Conservation (phyloP, 2,113 vertebrate species). For the Thamnaconus septentrionalis region DNA sequence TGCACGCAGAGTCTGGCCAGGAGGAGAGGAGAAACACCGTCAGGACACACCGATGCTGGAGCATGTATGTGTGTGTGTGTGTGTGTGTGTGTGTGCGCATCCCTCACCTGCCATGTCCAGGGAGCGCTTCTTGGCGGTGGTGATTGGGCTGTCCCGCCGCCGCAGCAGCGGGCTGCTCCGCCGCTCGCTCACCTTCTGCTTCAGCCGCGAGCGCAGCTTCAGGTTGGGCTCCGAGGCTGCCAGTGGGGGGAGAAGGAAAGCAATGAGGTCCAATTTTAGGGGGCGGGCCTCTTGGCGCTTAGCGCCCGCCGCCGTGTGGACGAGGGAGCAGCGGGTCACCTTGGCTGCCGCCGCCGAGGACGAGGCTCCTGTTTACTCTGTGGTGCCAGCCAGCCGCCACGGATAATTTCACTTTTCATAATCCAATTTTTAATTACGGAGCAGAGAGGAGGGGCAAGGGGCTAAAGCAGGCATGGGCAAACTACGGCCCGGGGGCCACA, state of each 20-base stretch:
- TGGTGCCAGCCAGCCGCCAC: conserved; percentile 47
- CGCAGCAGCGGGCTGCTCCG: conserved; percentile 91
- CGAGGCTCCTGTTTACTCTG: conserved; percentile 54
- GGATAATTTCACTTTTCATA: conserved; percentile 39
- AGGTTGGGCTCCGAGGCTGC: conserved; percentile 94
- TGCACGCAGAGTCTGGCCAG: conserved; percentile 87
- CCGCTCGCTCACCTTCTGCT: conserved; percentile 94
- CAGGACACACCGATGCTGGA: no score
- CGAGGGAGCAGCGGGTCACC: conserved; percentile 59
- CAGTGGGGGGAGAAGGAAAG: conserved; percentile 10
- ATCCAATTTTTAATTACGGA: conserved; percentile 49
- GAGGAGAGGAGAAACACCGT: background rate
- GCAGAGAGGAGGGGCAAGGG: no score
- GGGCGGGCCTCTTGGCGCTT: conserved; percentile 40
- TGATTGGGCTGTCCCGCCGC: conserved; percentile 86
- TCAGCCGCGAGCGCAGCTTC: conserved; percentile 91
- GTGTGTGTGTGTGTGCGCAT: background rate
- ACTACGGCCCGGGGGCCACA: no score
- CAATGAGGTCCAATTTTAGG: conserved; percentile 58
- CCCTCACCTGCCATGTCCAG: conserved; percentile 85
- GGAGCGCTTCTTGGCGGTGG: conserved; percentile 89
- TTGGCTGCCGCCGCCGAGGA: conserved; percentile 21
- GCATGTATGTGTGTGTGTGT: no score
- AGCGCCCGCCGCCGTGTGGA: conserved; percentile 41
- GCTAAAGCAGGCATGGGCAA: no score